Percentiles rank a stretch among this genome's conserved stretches.
Conservation (phyloP, 37 sponge, comb jelly and placozoan species). For the Aplysina aerophoba region DNA sequence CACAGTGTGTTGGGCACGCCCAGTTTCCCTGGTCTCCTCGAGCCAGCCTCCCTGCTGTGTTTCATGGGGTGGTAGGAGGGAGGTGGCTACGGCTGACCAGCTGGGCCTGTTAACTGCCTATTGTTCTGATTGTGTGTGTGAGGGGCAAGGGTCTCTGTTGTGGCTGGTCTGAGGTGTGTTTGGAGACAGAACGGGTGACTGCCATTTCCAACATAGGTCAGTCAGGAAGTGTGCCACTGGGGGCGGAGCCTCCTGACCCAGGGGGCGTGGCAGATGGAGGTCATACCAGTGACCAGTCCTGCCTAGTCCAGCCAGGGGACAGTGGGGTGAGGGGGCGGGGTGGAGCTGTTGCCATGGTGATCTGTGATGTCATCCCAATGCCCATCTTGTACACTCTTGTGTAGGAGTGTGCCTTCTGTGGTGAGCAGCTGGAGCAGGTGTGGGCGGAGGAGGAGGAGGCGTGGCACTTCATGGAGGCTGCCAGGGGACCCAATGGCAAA, state of each 20-base stretch:
- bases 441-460: constrained; percentile 87
- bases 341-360: neutral
- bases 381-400: neutral
- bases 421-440: constrained; percentile 81
- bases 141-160: neutral
- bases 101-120: too few relatives aligned
- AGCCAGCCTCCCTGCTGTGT: too few relatives aligned
- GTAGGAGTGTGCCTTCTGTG: neutral
- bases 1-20: too few relatives aligned
- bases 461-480: constrained; percentile 91
- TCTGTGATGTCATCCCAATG: neutral
- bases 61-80: too few relatives aligned
- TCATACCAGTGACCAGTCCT: neutral
- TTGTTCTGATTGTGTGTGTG: neutral
- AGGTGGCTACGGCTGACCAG: too few relatives aligned
- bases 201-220: too few relatives aligned
- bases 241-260: too few relatives aligned
- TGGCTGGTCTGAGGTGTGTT: too few relatives aligned
- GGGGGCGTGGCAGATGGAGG: too few relatives aligned
- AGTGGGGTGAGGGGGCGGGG: constrained; percentile 17
- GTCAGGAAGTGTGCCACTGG: too few relatives aligned
- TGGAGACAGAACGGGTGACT: too few relatives aligned
- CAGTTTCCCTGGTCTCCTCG: too few relatives aligned
- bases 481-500: constrained; percentile 35
- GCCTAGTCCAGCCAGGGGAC: neutral